A percentile compares a stretch with the other conserved stretches of the same genome.
These are phyloP conservation scores for Laodelphax striatellus DNA, from an alignment of 1,140 invertebrate genomes.

Conservation along the genomic window DNA sequence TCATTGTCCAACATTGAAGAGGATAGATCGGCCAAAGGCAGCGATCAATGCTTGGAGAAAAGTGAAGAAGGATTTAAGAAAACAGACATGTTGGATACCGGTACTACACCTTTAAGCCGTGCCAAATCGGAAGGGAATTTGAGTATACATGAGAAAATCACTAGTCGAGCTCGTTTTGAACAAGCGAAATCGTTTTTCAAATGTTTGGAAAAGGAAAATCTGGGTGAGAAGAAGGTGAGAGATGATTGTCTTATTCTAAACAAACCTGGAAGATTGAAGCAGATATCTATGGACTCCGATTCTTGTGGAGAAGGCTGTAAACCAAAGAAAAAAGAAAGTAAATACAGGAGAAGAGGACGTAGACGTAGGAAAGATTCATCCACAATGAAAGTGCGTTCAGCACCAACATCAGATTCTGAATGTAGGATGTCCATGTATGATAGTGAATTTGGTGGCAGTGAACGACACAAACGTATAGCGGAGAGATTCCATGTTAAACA, in stretches of 20 bases:
- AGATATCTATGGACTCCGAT: conserved; percentile 9
- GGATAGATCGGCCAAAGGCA: background rate
- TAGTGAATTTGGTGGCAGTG: conserved; percentile 11
- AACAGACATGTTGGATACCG: background rate
- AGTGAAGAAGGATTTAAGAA: background rate
- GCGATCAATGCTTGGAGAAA: background rate
- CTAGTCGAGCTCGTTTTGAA: conserved; percentile 8
- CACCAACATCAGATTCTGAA: conserved; percentile 25
- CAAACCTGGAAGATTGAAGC: background rate
- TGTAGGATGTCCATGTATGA: conserved; percentile 9
- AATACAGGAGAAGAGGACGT: conserved; percentile 3
- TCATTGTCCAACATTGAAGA: background rate
- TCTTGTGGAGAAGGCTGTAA: background rate
- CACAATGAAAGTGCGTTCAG: conserved; percentile 19
- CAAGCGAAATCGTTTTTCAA: conserved; percentile 13
- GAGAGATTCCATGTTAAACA: conserved; percentile 39
- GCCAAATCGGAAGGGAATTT: background rate
- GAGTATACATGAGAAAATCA: background rate
- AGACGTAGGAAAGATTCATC: conserved; percentile 3
- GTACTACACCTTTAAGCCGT: background rate
- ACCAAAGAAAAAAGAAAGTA: background rate
- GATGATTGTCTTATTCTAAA: too few species aligned
- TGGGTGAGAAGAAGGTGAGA: too few species aligned
- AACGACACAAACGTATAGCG: conserved; percentile 34
- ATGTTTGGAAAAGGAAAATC: conserved; percentile 1